Evolutionary conservation across 1,140 invertebrate species (phyloP).

Genomic region (Dolichoris vasculosae): DNA sequence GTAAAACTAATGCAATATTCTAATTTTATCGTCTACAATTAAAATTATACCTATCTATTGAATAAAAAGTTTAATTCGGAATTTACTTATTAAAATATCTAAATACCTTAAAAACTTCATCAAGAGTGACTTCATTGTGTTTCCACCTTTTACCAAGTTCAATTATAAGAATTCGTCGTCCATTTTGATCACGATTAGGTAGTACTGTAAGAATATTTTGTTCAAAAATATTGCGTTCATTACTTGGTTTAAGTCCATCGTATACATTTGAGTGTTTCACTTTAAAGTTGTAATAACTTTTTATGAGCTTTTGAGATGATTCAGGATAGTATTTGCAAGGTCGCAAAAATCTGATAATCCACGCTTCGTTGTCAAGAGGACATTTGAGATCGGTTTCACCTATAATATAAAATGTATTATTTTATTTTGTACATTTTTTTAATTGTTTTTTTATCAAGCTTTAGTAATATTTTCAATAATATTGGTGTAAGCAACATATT

Average conservation of each 20-base stretch:
- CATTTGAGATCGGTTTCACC: slow-evolving; percentile 82
- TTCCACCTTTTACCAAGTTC: slow-evolving; percentile 91
- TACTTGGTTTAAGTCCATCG: slow-evolving; percentile 80
- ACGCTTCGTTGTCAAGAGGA: slow-evolving; percentile 82
- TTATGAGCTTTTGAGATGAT: slow-evolving; percentile 83
- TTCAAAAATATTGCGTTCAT: slow-evolving; percentile 84
- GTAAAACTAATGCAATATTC: too few species aligned
- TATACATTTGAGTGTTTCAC: slow-evolving; percentile 84
- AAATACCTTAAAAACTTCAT: slow-evolving; percentile 83
- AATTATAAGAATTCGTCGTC: slow-evolving; percentile 83
- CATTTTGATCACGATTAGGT: slow-evolving; percentile 83
- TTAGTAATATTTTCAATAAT: not conserved
- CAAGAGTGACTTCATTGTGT: slow-evolving; percentile 83
- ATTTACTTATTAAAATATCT: too few species aligned
- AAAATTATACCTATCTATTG: too few species aligned
- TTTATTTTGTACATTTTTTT: not conserved
- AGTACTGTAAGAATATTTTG: slow-evolving; percentile 85
- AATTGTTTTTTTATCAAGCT: slow-evolving; percentile 5
- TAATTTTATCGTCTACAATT: too few species aligned
- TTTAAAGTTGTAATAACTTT: slow-evolving; percentile 87
- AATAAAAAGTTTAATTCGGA: too few species aligned
- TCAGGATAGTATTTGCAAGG: slow-evolving; percentile 89
- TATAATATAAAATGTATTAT: slow-evolving; percentile 63
- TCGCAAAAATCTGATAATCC: slow-evolving; percentile 84
- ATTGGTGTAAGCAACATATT: too few species aligned